Conservation (phyloP, 2,797 vertebrate species). For the Mionectes olivaceus region DNA sequence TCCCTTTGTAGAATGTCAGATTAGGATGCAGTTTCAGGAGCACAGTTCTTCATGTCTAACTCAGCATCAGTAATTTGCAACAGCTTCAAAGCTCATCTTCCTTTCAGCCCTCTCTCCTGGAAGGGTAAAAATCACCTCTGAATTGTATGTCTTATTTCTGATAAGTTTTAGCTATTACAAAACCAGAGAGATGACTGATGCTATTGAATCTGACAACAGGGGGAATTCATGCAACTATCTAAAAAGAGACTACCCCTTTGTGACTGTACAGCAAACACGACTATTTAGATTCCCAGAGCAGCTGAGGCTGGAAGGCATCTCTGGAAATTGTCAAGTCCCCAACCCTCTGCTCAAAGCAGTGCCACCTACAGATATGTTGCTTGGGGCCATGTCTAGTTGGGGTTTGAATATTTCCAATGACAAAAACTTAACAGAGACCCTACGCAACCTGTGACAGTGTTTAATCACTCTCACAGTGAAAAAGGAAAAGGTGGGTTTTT, state of each 20-base stretch:
- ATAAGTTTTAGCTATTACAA: not conserved
- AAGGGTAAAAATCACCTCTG: constrained; percentile 2
- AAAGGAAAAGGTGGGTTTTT: not conserved
- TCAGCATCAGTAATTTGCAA: not conserved
- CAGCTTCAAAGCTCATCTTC: not conserved
- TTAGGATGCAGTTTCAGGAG: not conserved
- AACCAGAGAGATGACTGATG: not conserved
- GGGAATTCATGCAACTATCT: not conserved
- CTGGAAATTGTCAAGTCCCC: not conserved
- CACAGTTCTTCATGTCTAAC: not conserved
- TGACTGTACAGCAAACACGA: not conserved
- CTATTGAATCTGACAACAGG: not conserved
- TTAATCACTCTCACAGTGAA: not conserved
- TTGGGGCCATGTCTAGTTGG: not conserved
- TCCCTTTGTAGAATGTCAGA: not conserved
- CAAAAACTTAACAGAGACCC: not conserved
- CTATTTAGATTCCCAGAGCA: not conserved
- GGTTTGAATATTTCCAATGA: not conserved
- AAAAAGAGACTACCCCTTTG: not conserved
- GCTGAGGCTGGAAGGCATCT: not conserved
- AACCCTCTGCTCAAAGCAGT: not conserved
- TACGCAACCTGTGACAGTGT: not conserved
- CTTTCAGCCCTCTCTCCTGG: not conserved
- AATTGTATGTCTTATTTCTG: not conserved
- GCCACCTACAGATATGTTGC: not conserved